phyloP scores from a whole-genome alignment of 2,888 invertebrate genomes.

The Lottia gigantea region DNA sequence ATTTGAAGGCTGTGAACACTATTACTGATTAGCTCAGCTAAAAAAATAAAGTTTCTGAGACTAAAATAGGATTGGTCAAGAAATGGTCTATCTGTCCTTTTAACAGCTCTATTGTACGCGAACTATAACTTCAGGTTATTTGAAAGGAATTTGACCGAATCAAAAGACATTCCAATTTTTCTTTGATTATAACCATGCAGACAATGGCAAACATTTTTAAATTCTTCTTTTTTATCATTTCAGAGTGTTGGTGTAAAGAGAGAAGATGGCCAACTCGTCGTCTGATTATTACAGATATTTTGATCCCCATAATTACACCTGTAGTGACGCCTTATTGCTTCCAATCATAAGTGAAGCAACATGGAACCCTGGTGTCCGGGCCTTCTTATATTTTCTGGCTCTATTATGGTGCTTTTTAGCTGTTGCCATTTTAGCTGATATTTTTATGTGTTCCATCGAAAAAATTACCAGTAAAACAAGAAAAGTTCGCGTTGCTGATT shows the following conservation, averaged over 20 bases:
- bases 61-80: too few relatives aligned
- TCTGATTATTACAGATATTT: constrained; percentile 10
- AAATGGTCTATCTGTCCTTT: too few relatives aligned
- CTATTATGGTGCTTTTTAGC: constrained; percentile 73
- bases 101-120: too few relatives aligned
- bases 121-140: too few relatives aligned
- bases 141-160: too few relatives aligned
- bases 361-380: constrained; percentile 69
- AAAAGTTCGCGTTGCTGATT: constrained; percentile 65
- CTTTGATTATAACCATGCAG: too few relatives aligned
- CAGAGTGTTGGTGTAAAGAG: background rate
- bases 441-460: constrained; percentile 74
- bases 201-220: too few relatives aligned
- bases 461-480: constrained; percentile 72
- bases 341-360: constrained; percentile 70
- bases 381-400: constrained; percentile 70
- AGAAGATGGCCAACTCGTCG: background rate
- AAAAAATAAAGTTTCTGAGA: too few relatives aligned
- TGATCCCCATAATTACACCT: constrained; percentile 43
- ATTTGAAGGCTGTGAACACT: too few relatives aligned
- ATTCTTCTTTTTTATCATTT: background rate
- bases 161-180: too few relatives aligned
- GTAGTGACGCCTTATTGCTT: constrained; percentile 66
- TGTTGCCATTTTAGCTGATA: constrained; percentile 73
- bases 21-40: too few relatives aligned